Evolutionary conservation across 1,140 invertebrate genomes (phyloP), one percentile per base, ranked within the genome.

Genomic region (Teleopsis dalmanni): DNA sequence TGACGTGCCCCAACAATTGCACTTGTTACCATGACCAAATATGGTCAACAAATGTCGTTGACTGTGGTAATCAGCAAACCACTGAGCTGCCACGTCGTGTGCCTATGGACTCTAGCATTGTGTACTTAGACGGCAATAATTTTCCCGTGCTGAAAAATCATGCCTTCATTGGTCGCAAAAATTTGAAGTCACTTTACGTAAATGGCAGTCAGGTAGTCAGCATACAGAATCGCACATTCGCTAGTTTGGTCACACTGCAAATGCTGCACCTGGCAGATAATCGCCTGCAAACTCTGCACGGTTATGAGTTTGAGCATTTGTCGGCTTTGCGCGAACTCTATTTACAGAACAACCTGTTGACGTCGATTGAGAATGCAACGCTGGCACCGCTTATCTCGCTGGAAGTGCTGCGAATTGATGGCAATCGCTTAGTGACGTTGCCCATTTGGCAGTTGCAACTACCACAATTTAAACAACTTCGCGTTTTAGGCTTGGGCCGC

Each of bases 61-160:
- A 94, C 61, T 95, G 91, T 72, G 89, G 88, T 22, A 78, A 82
- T 1, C 81, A 87, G 53, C 78, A 78, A 29, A 84, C 81, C 34
- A 74, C 76, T 16, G 81, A 86, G 62, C 83, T 94, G 53, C 91
- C 91, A 0, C 78, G 83, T 2, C 79, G 85, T 47, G 87, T 95
- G 53, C 91, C 91, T 13, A 95, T 95, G 91, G 91, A 95, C 66
- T 89, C 88, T 0, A 94, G 91, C 21, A 87, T 92, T 66, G 82
- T 94, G 14, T 94, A 91, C 63, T 73, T 95, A 43, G 91, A 95
- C 65, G 90, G 90, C 19, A 95, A 94, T 66, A 80, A 87, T 54
- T 83, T 95, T 44, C 81, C 78, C 37, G 83, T 88, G 63, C 66
- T 95, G 37, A 83, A 88, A 60, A 88, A 89, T 65, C 90, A 94